phyloP scores from a whole-genome alignment of 2,113 vertebrate species.

The Mesitornis unicolor region DNA sequence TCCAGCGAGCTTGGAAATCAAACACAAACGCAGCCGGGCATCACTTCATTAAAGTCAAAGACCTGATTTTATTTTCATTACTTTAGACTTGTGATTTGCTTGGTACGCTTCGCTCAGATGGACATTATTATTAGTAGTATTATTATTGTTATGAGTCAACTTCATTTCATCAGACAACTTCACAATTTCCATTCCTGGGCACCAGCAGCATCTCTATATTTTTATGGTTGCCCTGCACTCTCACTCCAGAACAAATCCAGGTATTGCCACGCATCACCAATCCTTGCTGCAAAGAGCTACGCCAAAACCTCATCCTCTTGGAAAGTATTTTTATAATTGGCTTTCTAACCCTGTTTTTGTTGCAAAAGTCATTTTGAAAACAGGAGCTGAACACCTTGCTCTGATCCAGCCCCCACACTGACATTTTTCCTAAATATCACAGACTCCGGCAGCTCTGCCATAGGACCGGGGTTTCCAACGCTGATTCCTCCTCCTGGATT shows the following conservation, averaged over 20 bases:
- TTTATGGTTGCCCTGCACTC: background rate
- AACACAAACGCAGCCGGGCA: background rate
- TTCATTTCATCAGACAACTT: background rate
- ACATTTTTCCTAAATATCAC: background rate
- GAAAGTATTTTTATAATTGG: background rate
- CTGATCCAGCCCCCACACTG: background rate
- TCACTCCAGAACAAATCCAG: rapidly evolving
- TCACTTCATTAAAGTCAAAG: background rate
- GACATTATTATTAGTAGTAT: too few relatives aligned
- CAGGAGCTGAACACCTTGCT: background rate
- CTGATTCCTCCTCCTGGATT: rapidly evolving
- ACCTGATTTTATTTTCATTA: background rate
- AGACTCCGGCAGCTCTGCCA: background rate
- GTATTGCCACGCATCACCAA: rapidly evolving
- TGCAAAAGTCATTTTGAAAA: background rate
- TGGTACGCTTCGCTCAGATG: background rate
- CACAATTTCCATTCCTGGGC: background rate
- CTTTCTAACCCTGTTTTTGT: background rate
- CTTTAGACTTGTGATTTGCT: background rate
- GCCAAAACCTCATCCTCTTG: background rate
- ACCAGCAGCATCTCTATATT: rapidly evolving
- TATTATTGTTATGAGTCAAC: background rate
- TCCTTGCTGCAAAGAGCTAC: background rate
- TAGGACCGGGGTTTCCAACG: background rate
- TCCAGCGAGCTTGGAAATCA: background rate